A percentile compares a stretch with the other conserved stretches of the same genome.
These are phyloP conservation scores for Laspeyria flexula DNA, from an alignment of 2,888 invertebrate genomes.

Conservation along the genomic window DNA sequence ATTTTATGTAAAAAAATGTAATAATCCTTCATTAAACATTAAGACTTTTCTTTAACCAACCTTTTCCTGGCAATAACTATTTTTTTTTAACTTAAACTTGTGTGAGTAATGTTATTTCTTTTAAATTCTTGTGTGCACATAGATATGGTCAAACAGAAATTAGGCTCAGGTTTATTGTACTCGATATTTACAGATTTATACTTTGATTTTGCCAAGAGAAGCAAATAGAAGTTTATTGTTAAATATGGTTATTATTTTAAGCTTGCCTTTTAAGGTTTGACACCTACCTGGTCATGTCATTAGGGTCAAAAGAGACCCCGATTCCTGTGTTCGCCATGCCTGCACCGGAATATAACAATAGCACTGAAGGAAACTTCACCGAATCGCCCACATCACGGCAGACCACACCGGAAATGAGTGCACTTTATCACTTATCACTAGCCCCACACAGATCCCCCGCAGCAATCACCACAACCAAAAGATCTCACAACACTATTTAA, in stretches of 20 bases:
- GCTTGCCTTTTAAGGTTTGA: neutral
- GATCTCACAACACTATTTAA: constrained; percentile 42
- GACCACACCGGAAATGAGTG: constrained; percentile 62
- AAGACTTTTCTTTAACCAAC: too few relatives aligned
- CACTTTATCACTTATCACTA: constrained; percentile 62
- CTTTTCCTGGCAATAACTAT: too few relatives aligned
- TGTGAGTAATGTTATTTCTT: too few relatives aligned
- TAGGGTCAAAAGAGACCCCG: constrained; percentile 89
- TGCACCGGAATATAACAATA: constrained; percentile 52
- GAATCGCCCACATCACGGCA: constrained; percentile 62
- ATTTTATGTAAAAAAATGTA: too few relatives aligned
- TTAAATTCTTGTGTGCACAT: too few relatives aligned
- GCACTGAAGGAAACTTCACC: constrained; percentile 55
- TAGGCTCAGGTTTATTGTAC: too few relatives aligned
- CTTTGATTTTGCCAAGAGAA: neutral
- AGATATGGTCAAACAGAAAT: too few relatives aligned
- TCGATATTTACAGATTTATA: too few relatives aligned
- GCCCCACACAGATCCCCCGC: constrained; percentile 40
- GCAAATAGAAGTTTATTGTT: neutral
- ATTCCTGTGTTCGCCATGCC: constrained; percentile 84
- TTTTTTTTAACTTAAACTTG: too few relatives aligned
- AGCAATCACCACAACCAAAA: constrained; percentile 39
- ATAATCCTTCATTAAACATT: too few relatives aligned
- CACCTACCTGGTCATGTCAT: constrained; percentile 87
- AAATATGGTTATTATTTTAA: neutral